Percentiles rank a stretch among this genome's conserved stretches.
Conservation (phyloP, 2,797 vertebrate species). For the Enteromius argenteus region DNA sequence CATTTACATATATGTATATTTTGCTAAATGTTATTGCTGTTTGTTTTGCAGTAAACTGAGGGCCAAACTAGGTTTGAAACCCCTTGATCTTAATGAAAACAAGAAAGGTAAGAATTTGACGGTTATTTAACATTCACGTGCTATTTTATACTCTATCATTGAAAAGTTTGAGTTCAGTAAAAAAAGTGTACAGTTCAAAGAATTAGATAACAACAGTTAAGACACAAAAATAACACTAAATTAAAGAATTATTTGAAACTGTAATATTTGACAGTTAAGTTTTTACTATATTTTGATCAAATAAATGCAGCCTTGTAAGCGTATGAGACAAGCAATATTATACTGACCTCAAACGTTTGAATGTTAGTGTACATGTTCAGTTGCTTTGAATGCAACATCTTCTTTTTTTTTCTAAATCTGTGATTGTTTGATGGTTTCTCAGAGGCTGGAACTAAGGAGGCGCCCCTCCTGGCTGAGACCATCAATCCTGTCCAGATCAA, state of each 20-base stretch:
- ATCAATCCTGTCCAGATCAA: slow-evolving; percentile 86
- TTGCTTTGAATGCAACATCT: neutral
- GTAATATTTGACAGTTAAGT: neutral
- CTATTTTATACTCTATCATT: neutral
- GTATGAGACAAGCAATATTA: neutral
- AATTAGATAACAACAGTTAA: too few species aligned
- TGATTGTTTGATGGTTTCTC: neutral
- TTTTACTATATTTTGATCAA: neutral
- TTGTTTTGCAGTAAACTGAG: slow-evolving; percentile 83
- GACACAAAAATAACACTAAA: too few species aligned
- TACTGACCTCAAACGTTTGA: neutral
- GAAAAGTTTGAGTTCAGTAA: neutral
- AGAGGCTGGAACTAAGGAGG: slow-evolving; percentile 90
- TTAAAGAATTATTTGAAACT: neutral
- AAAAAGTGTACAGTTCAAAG: neutral
- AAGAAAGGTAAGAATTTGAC: slow-evolving; percentile 80
- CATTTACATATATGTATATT: too few species aligned
- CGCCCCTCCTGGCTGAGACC: slow-evolving; percentile 83
- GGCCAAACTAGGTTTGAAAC: slow-evolving; percentile 91
- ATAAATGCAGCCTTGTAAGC: neutral
- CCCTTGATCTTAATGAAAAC: slow-evolving; percentile 84
- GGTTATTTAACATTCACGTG: neutral
- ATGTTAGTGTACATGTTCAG: neutral
- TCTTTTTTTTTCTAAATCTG: neutral
- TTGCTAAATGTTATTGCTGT: neutral